These are phyloP conservation scores for Pterobdella sp. DNA, from an alignment of 2,888 invertebrate genomes.

Conservation along the genomic window DNA sequence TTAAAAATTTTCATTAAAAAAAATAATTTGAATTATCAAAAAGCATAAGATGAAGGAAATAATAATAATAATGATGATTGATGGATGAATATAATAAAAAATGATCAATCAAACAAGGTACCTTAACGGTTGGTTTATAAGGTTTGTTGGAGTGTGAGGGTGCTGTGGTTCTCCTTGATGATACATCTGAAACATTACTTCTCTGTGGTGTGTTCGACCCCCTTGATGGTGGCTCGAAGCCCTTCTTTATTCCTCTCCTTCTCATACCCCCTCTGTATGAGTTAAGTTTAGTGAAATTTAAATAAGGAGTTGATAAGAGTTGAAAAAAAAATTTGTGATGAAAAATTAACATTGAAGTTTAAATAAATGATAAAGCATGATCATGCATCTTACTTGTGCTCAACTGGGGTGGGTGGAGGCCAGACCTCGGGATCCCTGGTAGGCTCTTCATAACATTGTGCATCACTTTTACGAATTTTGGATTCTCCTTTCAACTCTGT, in stretches of 20 bases:
- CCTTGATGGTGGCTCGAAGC: slow-evolving; percentile 11
- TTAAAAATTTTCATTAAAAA: not conserved
- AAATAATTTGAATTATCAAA: not conserved
- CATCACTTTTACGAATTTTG: slow-evolving; percentile 43
- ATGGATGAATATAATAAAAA: not conserved
- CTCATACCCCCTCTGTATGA: not conserved
- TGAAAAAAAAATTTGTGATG: not conserved
- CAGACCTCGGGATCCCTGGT: slow-evolving; percentile 72
- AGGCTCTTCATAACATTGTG: slow-evolving; percentile 57
- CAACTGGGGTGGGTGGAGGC: slow-evolving; percentile 62
- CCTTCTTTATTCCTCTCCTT: not conserved
- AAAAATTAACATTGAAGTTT: not conserved
- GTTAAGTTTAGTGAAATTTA: not conserved
- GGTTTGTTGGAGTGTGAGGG: not conserved
- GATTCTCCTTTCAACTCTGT: slow-evolving; percentile 62
- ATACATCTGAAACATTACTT: not conserved
- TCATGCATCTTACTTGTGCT: slow-evolving; percentile 43
- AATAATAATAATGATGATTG: not conserved
- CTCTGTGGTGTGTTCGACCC: slow-evolving; percentile 6
- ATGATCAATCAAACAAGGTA: not conserved
- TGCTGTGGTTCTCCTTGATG: not conserved
- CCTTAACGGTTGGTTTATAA: slow-evolving; percentile 4
- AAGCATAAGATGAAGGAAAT: not conserved
- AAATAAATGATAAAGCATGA: not conserved
- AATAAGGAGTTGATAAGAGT: not conserved